Percentiles rank a stretch among this genome's conserved stretches.
Evolutionary conservation across 2,113 vertebrate species (phyloP).

Genomic region (Bubo blakistoni): DNA sequence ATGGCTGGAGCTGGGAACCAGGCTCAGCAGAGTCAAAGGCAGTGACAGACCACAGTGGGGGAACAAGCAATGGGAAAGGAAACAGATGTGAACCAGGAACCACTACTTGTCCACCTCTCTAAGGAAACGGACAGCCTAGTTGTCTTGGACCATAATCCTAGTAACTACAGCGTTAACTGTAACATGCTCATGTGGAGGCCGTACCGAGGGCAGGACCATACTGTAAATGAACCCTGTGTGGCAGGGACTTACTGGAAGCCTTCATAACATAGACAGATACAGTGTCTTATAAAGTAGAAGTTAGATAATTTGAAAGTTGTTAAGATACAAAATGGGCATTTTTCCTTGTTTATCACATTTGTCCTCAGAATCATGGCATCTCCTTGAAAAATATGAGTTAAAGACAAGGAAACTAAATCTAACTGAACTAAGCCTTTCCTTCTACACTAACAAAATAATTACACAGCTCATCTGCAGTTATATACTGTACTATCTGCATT

Average conservation of each 20-base stretch:
- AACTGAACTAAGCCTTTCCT: neutral
- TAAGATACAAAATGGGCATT: neutral
- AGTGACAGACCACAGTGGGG: fast-evolving
- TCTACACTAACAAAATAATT: neutral
- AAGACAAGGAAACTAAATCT: neutral
- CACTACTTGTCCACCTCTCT: neutral
- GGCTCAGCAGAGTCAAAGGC: neutral
- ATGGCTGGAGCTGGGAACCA: neutral
- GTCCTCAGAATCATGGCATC: neutral
- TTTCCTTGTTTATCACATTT: neutral
- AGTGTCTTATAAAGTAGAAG: neutral
- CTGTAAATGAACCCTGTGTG: neutral
- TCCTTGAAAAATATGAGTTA: neutral
- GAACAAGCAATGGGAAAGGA: neutral
- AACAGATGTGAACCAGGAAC: neutral
- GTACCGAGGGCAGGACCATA: neutral
- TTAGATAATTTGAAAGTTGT: neutral
- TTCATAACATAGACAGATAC: neutral
- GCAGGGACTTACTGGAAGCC: neutral
- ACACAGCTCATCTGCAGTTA: neutral
- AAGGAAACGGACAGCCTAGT: neutral
- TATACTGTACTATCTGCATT: neutral
- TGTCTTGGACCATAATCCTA: neutral
- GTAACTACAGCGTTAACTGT: neutral
- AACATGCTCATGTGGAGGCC: neutral